Evolutionary conservation across 2,888 invertebrate genomes (phyloP), one percentile per base, ranked within the genome.

Genomic region (Sepiola atlantica): DNA sequence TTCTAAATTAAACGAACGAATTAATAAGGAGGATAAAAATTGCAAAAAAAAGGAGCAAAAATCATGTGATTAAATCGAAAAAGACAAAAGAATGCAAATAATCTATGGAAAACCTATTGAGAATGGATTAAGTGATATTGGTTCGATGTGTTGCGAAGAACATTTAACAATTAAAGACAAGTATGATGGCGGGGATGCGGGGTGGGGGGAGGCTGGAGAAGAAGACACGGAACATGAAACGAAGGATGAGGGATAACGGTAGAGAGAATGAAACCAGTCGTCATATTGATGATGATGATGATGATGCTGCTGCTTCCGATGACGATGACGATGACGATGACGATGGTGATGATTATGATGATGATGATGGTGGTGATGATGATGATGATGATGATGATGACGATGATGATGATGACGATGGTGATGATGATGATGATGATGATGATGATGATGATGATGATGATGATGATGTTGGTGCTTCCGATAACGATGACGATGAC

Each of bases 1-100:
- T 77, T 77, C n/a, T 77, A 77, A 77, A 77, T 77, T 77, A 77
- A 77, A 77, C n/a, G 77, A 77, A 77, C n/a, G 77, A 77, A 77
- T 77, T 77, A 77, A 77, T 77, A 77, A 14, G n/a, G 77, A 77
- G 77, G 45, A 45, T 4, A 8, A 45, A 45, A 45, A 45, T 45
- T 8, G 45, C 45, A 45, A 45, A 77, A 77, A 77, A 77, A n/a
- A 32, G 32, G 77, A n/a, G n/a, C n/a, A 77, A 77, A 45, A 77
- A n/a, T 77, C n/a, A 77, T n/a, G n/a, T 77, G 77, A 77, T 77
- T 77, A 77, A n/a, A 77, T n/a, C n/a, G 21, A 28, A 77, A 77
- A 77, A 32, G n/a, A 18, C 32, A 77, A 77, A 77, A 14, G 14
- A 32, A n/a, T 14, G 14, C n/a, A 77, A 32, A 77, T 24, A n/a